These are phyloP conservation scores for Xenopus borealis DNA, from an alignment of 2,113 vertebrate genomes.

Conservation along the genomic window DNA sequence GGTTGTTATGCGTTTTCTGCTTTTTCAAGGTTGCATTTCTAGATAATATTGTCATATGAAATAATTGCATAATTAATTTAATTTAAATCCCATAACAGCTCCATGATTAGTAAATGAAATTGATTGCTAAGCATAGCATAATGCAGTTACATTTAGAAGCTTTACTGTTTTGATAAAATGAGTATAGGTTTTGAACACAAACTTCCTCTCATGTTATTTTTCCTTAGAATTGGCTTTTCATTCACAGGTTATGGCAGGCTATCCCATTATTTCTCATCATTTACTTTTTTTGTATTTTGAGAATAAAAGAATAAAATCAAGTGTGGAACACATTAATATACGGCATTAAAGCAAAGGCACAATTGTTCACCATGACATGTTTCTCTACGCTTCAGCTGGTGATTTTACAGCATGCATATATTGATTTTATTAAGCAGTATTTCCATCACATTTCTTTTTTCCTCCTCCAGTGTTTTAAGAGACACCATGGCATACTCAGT, in stretches of 20 bases:
- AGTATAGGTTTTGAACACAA: conserved; percentile 16
- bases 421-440: conserved; percentile 44
- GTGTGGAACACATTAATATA: conserved; percentile 38
- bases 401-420: conserved; percentile 43
- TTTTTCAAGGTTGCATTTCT: not conserved
- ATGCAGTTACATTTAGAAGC: conserved; percentile 8
- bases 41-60: conserved; percentile 40
- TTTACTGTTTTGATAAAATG: conserved; percentile 16
- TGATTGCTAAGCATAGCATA: conserved; percentile 9
- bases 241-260: not conserved
- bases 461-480: conserved; percentile 3
- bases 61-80: conserved; percentile 38
- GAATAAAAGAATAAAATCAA: conserved; percentile 18
- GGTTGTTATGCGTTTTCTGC: no score
- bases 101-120: conserved; percentile 7
- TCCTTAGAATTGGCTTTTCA: conserved; percentile 20
- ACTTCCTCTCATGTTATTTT: conserved; percentile 16
- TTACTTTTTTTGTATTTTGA: conserved; percentile 21
- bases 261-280: conserved; percentile 17
- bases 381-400: conserved; percentile 36
- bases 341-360: conserved; percentile 36
- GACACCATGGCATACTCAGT: conserved; percentile 15
- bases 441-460: conserved; percentile 28
- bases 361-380: conserved; percentile 39
- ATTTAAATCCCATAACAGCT: conserved; percentile 41